Conservation (phyloP, 2,888 invertebrate species). For the Cerastoderma edule region DNA sequence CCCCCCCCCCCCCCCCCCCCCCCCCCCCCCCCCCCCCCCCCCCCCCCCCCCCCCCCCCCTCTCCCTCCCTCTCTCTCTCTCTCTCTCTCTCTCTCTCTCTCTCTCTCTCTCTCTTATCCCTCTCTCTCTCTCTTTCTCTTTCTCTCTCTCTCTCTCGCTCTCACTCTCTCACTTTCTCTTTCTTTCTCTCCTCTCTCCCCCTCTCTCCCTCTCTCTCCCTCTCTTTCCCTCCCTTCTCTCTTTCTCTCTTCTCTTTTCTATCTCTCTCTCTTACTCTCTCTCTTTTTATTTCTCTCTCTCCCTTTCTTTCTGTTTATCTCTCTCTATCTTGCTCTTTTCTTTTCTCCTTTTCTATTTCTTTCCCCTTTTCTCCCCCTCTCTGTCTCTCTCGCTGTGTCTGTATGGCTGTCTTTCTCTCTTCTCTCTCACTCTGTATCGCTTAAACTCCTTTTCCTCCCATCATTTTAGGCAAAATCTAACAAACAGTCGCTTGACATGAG, state of each 20-base stretch:
- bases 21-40: neutral
- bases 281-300: constrained; percentile 16
- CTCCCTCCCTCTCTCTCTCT: constrained; percentile 9
- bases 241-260: constrained; percentile 1
- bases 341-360: constrained; percentile 22
- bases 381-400: constrained; percentile 2
- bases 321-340: constrained; percentile 9
- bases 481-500: no score
- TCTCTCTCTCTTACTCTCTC: constrained; percentile 4
- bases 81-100: constrained; percentile 5
- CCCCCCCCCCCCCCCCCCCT: neutral
- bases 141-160: constrained; percentile 19
- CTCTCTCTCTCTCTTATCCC: constrained; percentile 16
- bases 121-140: constrained; percentile 17
- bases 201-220: neutral
- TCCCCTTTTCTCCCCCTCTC: constrained; percentile 24
- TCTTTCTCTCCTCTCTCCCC: constrained; percentile 24
- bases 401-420: no score
- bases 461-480: no score
- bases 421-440: no score
- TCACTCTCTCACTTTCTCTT: constrained; percentile 22
- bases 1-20: constrained; percentile 16
- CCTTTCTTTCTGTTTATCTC: constrained; percentile 11
- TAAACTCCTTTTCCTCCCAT: no score
- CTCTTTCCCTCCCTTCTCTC: constrained; percentile 11